Evolutionary conservation across 2,113 vertebrate species (phyloP).

Genomic region (Labeo rohita): DNA sequence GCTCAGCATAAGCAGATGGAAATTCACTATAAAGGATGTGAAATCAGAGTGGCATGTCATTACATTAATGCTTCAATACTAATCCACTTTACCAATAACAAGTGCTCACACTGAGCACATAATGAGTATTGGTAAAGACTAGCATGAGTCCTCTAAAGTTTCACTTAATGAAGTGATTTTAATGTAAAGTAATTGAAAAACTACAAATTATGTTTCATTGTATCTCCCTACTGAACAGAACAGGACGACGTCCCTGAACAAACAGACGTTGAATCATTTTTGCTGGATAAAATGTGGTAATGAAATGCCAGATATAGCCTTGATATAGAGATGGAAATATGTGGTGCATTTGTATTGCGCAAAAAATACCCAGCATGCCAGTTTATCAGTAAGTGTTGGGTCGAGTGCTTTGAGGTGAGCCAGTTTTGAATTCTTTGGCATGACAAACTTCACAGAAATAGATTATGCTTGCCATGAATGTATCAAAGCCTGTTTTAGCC

Average conservation of each 20-base stretch:
- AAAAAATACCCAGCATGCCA: background rate
- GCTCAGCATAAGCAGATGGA: background rate
- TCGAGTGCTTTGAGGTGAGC: background rate
- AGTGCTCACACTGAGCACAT: background rate
- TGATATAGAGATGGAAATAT: background rate
- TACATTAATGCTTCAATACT: conserved; percentile 26
- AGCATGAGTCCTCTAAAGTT: background rate
- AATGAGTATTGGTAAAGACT: conserved; percentile 9
- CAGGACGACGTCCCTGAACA: background rate
- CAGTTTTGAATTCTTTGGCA: background rate
- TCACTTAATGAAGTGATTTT: background rate
- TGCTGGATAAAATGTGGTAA: background rate
- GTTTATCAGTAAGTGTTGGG: background rate
- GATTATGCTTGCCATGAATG: background rate
- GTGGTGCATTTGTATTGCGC: background rate
- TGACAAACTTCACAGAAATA: background rate
- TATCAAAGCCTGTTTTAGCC: background rate
- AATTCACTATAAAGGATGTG: background rate
- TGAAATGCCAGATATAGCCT: conserved; percentile 12
- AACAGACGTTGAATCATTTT: background rate
- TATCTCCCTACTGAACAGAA: background rate
- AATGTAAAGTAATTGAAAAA: background rate
- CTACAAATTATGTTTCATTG: background rate
- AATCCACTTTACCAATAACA: conserved; percentile 23
- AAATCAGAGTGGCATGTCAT: background rate